These are phyloP conservation scores for Strix uralensis DNA, from an alignment of 2,113 vertebrate species.

Conservation along the genomic window DNA sequence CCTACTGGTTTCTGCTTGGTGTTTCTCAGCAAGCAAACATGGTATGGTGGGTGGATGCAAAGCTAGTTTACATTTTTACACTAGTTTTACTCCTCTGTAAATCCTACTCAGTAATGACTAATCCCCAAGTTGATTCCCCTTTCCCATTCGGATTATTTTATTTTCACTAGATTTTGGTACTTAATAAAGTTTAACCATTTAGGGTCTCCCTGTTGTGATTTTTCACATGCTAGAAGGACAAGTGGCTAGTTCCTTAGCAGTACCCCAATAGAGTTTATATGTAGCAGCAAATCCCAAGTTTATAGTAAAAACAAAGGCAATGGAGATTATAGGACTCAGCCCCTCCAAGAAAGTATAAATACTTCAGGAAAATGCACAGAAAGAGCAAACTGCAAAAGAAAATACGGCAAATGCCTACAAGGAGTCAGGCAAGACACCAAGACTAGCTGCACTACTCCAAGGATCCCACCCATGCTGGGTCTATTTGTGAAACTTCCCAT, in stretches of 20 bases:
- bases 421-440: neutral
- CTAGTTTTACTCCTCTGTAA: constrained; percentile 70
- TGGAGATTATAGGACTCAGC: neutral
- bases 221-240: neutral
- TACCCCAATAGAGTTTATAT: neutral
- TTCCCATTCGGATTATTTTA: constrained; percentile 57
- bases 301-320: neutral
- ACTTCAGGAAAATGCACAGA: neutral
- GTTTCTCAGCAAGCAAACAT: constrained; percentile 62
- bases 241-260: neutral
- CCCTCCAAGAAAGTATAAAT: neutral
- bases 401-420: neutral
- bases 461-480: neutral
- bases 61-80: constrained; percentile 68
- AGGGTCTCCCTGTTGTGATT: neutral
- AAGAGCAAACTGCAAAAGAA: neutral
- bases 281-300: neutral
- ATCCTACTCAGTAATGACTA: constrained; percentile 74
- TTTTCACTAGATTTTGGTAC: constrained; percentile 42
- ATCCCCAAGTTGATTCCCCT: constrained; percentile 57
- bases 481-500: neutral
- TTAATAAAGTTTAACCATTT: constrained; percentile 52
- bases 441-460: neutral
- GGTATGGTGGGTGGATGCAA: constrained; percentile 69
- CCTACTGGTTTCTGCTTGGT: constrained; percentile 38